phyloP scores from a whole-genome alignment of 2,113 vertebrate genomes.

The Colistium nudipinnis region DNA sequence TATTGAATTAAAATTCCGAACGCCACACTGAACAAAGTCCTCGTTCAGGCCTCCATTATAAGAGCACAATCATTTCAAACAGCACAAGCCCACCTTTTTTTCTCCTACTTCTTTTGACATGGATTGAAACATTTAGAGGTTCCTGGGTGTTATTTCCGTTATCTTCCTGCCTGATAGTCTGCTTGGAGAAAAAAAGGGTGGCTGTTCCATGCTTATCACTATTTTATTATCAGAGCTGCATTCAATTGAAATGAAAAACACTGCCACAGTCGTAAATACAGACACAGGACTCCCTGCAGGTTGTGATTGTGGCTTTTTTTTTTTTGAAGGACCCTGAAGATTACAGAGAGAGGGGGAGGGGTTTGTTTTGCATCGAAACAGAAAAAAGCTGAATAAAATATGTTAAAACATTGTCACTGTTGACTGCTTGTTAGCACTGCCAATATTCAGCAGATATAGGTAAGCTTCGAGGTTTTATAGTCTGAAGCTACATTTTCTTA shows the following conservation, averaged over 20 bases:
- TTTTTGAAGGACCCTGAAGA: conserved; percentile 47
- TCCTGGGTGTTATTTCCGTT: conserved; percentile 25
- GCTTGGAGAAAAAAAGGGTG: conserved; percentile 5
- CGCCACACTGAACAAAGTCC: neutral
- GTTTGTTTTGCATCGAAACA: conserved; percentile 38
- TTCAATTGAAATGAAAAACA: conserved; percentile 61
- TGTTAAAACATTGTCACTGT: conserved; percentile 25
- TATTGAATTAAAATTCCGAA: neutral
- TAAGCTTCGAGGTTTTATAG: neutral
- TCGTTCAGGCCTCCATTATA: conserved; percentile 6
- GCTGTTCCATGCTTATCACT: conserved; percentile 37
- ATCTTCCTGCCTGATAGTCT: conserved; percentile 49
- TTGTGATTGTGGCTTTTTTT: conserved; percentile 51
- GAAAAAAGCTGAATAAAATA: conserved; percentile 19
- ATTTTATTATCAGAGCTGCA: conserved; percentile 58
- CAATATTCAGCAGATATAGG: neutral
- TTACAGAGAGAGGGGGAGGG: conserved; percentile 38
- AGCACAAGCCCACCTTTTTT: neutral
- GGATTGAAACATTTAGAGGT: conserved; percentile 28
- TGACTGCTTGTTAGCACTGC: neutral
- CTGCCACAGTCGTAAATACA: conserved; percentile 43
- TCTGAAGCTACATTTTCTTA: neutral
- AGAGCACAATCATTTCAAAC: conserved; percentile 19
- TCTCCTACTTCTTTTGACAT: conserved; percentile 21
- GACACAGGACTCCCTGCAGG: conserved; percentile 15